A percentile compares a stretch with the other conserved stretches of the same genome.
phyloP scores from a whole-genome alignment of 1,140 invertebrate species.

The Anagrus nilaparvatae region DNA sequence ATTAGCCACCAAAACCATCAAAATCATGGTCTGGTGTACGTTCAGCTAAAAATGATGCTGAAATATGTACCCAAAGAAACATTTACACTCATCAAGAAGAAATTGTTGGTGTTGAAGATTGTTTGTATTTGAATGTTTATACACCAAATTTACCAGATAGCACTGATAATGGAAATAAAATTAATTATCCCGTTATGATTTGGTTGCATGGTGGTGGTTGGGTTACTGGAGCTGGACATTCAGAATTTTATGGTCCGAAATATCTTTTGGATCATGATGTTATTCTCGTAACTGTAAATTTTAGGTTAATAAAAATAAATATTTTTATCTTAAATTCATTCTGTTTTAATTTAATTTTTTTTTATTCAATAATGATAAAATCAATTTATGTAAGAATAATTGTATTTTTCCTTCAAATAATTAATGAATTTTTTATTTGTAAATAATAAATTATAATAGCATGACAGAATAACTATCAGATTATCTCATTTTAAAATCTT shows the following conservation, averaged over 20 bases:
- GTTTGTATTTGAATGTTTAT: constrained; percentile 78
- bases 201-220: constrained; percentile 69
- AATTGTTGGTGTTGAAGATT: constrained; percentile 66
- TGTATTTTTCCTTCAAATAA: no score
- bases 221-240: constrained; percentile 55
- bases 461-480: no score
- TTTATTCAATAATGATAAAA: no score
- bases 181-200: constrained; percentile 55
- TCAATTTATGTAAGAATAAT: no score
- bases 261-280: constrained; percentile 64
- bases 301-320: constrained; percentile 65
- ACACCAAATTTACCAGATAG: constrained; percentile 44
- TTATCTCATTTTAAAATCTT: no score
- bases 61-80: constrained; percentile 63
- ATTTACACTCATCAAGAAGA: constrained; percentile 51
- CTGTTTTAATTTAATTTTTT: no score
- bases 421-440: no score
- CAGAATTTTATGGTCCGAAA: constrained; percentile 58
- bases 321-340: no score
- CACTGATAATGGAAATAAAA: neutral
- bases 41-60: constrained; percentile 49
- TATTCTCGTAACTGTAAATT: constrained; percentile 70
- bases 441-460: no score
- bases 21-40: constrained; percentile 49
- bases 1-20: constrained; percentile 52